These are phyloP conservation scores for Dendrolimus pini DNA, from an alignment of 2,888 invertebrate genomes.

Conservation along the genomic window DNA sequence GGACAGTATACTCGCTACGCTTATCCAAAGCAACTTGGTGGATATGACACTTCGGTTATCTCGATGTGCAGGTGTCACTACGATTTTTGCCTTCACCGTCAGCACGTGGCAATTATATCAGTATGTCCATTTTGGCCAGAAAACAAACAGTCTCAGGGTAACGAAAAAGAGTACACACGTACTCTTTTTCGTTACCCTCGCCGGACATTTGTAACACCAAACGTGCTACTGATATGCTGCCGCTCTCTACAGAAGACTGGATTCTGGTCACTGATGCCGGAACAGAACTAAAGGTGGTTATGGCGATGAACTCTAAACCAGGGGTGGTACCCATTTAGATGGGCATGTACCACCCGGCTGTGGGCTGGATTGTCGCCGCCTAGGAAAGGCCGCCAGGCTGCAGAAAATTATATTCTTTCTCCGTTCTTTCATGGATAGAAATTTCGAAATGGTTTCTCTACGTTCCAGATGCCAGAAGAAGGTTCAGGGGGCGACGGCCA, in stretches of 20 bases:
- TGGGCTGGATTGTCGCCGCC: not conserved
- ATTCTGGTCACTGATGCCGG: not conserved
- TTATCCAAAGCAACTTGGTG: no score
- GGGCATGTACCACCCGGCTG: not conserved
- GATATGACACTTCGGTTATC: no score
- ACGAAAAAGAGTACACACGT: no score
- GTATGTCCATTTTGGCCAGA: no score
- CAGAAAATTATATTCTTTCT: not conserved
- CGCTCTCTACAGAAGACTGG: not conserved
- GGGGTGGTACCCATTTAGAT: not conserved
- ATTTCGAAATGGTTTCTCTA: not conserved
- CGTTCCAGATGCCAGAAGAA: slow-evolving; percentile 32
- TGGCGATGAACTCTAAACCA: not conserved
- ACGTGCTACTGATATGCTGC: not conserved
- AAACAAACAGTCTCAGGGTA: no score
- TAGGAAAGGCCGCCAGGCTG: not conserved
- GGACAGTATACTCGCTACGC: no score
- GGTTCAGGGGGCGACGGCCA: slow-evolving; percentile 6
- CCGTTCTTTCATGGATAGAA: not conserved
- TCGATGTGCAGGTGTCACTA: no score
- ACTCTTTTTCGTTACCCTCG: not conserved
- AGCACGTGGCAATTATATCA: no score
- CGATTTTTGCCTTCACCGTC: no score
- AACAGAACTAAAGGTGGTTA: not conserved
- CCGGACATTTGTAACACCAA: not conserved